These are phyloP conservation scores for Triplophysa tibetana DNA, from an alignment of 2,113 vertebrate genomes.

Conservation along the genomic window DNA sequence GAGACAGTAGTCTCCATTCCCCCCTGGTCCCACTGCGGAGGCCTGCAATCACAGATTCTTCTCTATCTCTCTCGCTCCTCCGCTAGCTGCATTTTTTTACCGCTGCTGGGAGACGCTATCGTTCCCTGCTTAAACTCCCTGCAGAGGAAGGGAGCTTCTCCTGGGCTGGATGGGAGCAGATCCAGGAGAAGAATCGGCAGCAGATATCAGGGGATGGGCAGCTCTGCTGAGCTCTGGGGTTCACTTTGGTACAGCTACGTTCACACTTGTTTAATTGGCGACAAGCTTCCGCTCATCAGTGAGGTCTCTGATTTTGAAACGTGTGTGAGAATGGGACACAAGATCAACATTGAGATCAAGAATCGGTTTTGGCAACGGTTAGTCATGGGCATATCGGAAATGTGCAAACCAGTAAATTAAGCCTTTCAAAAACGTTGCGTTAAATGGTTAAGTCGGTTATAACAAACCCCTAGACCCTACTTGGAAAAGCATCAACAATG, in stretches of 20 bases:
- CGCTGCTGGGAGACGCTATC: slow-evolving; percentile 29
- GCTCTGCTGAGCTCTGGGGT: neutral
- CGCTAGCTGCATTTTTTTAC: slow-evolving; percentile 52
- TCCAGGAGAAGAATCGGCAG: slow-evolving; percentile 24
- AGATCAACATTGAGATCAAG: no score
- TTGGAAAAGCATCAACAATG: no score
- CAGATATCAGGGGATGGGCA: slow-evolving; percentile 23
- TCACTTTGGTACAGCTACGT: neutral
- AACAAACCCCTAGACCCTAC: no score
- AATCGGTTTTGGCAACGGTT: no score
- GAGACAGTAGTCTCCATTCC: slow-evolving; percentile 74
- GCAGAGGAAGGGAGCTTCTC: slow-evolving; percentile 36
- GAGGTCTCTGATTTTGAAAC: no score
- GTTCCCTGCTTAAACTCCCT: slow-evolving; percentile 37
- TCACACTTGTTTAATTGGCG: neutral
- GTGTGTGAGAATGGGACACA: no score
- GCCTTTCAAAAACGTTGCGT: no score
- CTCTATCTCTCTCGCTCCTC: slow-evolving; percentile 39
- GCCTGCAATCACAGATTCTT: slow-evolving; percentile 65
- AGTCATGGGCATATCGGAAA: no score
- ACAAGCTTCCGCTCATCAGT: neutral
- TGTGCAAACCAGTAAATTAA: no score
- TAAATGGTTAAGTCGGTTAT: no score
- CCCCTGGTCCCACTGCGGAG: slow-evolving; percentile 70
- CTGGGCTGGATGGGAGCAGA: slow-evolving; percentile 26